Percentiles rank a stretch among this genome's conserved stretches.
Conservation (phyloP, 2,113 vertebrate genomes). For the Poecile atricapillus region DNA sequence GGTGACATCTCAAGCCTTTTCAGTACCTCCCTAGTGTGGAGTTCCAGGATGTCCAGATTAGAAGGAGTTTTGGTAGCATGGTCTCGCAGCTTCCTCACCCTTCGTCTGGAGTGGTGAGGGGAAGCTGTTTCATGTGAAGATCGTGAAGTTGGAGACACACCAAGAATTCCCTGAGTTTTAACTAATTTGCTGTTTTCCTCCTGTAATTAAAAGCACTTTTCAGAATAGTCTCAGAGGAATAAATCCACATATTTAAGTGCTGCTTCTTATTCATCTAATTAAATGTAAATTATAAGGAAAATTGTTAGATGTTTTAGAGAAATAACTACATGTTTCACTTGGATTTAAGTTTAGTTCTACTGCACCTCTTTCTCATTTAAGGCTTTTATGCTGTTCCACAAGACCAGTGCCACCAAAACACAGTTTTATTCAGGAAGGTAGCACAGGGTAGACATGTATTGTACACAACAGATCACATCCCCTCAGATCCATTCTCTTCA, state of each 20-base stretch:
- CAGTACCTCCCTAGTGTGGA: conserved; percentile 92
- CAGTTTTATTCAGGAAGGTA: background rate
- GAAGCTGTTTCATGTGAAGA: conserved; percentile 80
- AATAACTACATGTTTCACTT: background rate
- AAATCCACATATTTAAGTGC: background rate
- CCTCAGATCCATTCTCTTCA: background rate
- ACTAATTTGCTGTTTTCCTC: conserved; percentile 88
- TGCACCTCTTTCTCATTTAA: background rate
- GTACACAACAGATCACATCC: background rate
- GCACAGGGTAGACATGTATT: background rate
- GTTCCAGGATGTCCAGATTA: conserved; percentile 93
- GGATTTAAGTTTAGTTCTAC: background rate
- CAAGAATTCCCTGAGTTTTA: conserved; percentile 91
- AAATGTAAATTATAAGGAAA: background rate
- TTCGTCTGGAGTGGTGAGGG: conserved; percentile 82
- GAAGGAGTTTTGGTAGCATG: conserved; percentile 84
- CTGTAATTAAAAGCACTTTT: conserved; percentile 70
- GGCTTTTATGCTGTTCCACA: background rate
- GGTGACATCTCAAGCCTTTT: conserved; percentile 91
- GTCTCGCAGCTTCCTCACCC: conserved; percentile 86
- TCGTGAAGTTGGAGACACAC: conserved; percentile 81
- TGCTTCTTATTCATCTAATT: background rate
- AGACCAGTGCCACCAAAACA: background rate
- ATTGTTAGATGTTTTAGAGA: background rate
- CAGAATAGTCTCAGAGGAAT: conserved; percentile 20